phyloP scores from a whole-genome alignment of 1,140 invertebrate species.

The Heterodera carotae region DNA sequence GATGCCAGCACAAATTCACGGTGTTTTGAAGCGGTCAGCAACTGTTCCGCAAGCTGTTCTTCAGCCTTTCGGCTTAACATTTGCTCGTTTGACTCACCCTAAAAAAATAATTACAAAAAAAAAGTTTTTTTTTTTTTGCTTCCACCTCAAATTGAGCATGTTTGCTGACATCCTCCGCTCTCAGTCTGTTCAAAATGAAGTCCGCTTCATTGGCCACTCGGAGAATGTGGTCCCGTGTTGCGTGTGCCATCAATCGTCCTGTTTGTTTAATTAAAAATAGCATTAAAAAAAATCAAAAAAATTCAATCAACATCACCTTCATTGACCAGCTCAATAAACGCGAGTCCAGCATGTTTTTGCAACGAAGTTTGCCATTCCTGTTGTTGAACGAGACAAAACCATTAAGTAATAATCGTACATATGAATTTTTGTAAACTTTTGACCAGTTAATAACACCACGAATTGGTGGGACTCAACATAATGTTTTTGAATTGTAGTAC shows the following conservation, averaged over 20 bases:
- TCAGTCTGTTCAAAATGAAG: slow-evolving; percentile 96
- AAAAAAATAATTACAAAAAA: slow-evolving; percentile 20
- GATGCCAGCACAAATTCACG: slow-evolving; percentile 89
- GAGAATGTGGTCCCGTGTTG: slow-evolving; percentile 98
- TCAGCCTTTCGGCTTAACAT: slow-evolving; percentile 36
- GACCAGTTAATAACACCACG: too few species aligned
- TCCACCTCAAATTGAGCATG: slow-evolving; percentile 90
- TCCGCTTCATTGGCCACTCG: slow-evolving; percentile 99
- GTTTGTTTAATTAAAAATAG: too few species aligned
- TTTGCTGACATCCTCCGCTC: slow-evolving; percentile 97
- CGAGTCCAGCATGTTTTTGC: slow-evolving; percentile 96
- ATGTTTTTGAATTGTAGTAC: too few species aligned
- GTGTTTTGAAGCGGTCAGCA: slow-evolving; percentile 89
- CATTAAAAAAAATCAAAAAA: slow-evolving; percentile 13
- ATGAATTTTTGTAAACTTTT: too few species aligned
- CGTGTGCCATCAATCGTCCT: slow-evolving; percentile 85
- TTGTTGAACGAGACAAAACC: neutral
- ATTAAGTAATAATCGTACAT: too few species aligned
- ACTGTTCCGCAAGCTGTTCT: slow-evolving; percentile 82
- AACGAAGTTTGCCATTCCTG: slow-evolving; percentile 99
- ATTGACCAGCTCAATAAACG: slow-evolving; percentile 98
- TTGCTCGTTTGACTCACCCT: slow-evolving; percentile 45
- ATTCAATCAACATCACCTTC: slow-evolving; percentile 78
- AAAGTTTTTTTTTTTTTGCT: neutral
- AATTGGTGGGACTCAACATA: too few species aligned